Base-by-base conservation (phyloP, 1,140 invertebrate genomes). In the Leptinotarsa undecemlineata region DNA sequence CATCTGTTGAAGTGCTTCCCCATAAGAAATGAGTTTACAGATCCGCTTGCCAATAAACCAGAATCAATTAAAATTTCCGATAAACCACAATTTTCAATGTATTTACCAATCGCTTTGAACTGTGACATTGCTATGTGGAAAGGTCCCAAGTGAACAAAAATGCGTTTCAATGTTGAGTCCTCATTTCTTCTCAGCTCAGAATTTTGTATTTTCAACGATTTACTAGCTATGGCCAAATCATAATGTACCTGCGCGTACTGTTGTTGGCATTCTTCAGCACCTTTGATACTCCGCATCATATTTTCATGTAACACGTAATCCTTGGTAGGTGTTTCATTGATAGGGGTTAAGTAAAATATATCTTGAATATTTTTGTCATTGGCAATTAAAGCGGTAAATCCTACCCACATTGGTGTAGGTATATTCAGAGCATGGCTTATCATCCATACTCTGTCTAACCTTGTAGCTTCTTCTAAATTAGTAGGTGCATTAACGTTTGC, bases 221-320 rank as follows among this genome's bases (percentile, higher is more conserved):
- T 71, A 78, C 83, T 85, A 20, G 84, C 85, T 26, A 84, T 85
- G 23, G 78, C 81, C 69, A 86, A 80, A 79, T 85, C 84, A 81
- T 85, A 85, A 26, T 77, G 81, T 5, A 84, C 83, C 33, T 68
- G 62, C 17, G 71, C 60, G 15, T 72, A 74, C 21, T 11, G 14
- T 71, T 71, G 33, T 23, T 68, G 47, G 21, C 63, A 74, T 63
- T 80, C 74, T 73, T 72, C 71, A 72, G 68, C 75, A 61, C 64
- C 72, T 61, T 74, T 62, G n/a, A 68, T 5, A 23, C 48, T 63
- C 48, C 66, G n/a, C 42, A 66, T 48, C 75, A 82, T 79, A 20
- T 78, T 81, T 71, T 79, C 57, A 4, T 15, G 15, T 42, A 81
- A 77, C 4, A 79, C 76, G 17, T 47, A 14, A 14, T 57, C 17